phyloP scores from a whole-genome alignment of 1,140 invertebrate species.

The Mactra quadrangularis region DNA sequence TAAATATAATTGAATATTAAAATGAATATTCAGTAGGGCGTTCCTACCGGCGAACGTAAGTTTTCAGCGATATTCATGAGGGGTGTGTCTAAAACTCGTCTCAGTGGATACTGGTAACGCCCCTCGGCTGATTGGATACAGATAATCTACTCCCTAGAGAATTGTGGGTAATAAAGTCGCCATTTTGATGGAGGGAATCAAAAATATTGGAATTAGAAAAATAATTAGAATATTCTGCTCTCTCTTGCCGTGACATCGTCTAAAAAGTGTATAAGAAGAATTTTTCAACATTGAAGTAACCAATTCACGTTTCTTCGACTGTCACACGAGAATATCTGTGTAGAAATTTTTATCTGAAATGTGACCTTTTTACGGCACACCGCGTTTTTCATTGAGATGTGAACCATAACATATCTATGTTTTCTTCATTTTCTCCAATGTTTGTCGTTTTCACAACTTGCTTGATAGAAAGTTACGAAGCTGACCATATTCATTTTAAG shows the following conservation, averaged over 20 bases:
- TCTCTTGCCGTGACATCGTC: neutral
- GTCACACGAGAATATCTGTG: too few species aligned
- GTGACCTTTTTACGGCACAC: slow-evolving; percentile 40
- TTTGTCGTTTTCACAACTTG: neutral
- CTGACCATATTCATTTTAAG: neutral
- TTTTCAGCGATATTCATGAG: too few species aligned
- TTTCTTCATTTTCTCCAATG: neutral
- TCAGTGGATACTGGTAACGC: too few species aligned
- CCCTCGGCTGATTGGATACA: too few species aligned
- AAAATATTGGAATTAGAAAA: slow-evolving; percentile 6
- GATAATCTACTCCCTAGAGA: too few species aligned
- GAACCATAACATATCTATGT: slow-evolving; percentile 30
- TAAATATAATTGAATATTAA: too few species aligned
- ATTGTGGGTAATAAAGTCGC: slow-evolving; percentile 36
- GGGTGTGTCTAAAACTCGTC: too few species aligned
- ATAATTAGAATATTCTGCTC: neutral
- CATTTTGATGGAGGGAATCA: slow-evolving; percentile 52
- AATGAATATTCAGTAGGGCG: too few species aligned
- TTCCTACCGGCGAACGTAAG: too few species aligned
- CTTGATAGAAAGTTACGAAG: neutral
- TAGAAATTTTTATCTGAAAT: neutral
- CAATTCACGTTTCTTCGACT: too few species aligned
- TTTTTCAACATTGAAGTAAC: neutral
- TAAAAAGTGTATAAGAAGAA: neutral
- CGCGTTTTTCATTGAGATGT: slow-evolving; percentile 36